These are phyloP conservation scores for Coregonus ussuriensis DNA, from an alignment of 2,797 vertebrate genomes.

Conservation along the genomic window DNA sequence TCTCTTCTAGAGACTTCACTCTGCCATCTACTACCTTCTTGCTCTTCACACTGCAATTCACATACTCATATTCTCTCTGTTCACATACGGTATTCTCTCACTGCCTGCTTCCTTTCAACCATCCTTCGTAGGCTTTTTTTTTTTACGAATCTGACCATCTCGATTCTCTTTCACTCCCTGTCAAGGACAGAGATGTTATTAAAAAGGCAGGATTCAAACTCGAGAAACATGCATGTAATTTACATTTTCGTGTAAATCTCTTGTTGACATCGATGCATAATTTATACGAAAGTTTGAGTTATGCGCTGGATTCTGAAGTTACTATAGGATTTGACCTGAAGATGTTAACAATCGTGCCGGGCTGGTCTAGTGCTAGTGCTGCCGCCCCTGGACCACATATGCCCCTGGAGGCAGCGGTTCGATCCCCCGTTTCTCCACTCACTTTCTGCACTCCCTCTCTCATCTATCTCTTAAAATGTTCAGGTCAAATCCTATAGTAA, in stretches of 20 bases:
- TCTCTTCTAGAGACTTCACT: constrained; percentile 32
- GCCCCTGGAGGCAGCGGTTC: too few relatives aligned
- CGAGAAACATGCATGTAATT: neutral
- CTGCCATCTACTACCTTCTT: constrained; percentile 16
- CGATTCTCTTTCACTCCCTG: neutral
- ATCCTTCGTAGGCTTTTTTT: neutral
- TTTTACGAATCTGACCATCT: neutral
- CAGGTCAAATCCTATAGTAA: too few relatives aligned
- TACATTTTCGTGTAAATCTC: neutral
- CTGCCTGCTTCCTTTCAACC: neutral
- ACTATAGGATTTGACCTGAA: neutral
- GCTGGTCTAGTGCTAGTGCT: too few relatives aligned
- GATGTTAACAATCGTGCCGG: neutral
- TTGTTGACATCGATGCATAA: neutral
- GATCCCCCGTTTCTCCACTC: too few relatives aligned
- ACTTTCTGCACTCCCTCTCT: too few relatives aligned
- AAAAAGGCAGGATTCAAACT: neutral
- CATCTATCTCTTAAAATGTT: too few relatives aligned
- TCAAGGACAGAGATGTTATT: neutral
- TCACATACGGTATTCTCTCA: neutral
- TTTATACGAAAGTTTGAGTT: too few relatives aligned
- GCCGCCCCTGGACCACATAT: too few relatives aligned
- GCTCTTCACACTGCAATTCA: neutral
- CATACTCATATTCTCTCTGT: neutral
- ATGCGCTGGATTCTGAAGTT: too few relatives aligned